phyloP scores from a whole-genome alignment of 1,140 invertebrate species.

The Lycorma delicatula region DNA sequence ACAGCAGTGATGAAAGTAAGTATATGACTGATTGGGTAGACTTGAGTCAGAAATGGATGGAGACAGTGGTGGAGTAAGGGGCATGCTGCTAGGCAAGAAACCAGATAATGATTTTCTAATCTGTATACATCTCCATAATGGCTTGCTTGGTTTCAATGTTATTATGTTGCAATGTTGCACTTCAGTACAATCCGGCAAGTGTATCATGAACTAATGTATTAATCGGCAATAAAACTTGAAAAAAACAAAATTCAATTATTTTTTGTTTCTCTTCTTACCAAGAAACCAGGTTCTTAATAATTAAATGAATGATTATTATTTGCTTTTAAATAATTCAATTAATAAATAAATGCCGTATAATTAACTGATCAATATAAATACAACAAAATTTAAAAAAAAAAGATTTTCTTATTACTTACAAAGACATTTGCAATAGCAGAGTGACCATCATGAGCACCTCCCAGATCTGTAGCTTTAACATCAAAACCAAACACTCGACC shows the following conservation, averaged over 20 bases:
- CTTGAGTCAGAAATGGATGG: no score
- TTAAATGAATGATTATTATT: background rate
- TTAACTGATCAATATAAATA: background rate
- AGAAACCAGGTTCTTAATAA: background rate
- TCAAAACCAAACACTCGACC: slow-evolving; percentile 74
- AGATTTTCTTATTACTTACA: slow-evolving; percentile 46
- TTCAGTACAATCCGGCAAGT: no score
- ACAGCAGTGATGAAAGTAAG: no score
- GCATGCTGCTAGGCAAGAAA: no score
- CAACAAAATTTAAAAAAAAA: background rate
- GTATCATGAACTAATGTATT: no score
- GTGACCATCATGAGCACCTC: slow-evolving; percentile 64
- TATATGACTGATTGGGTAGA: no score
- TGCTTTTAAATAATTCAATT: background rate
- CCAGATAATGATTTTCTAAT: no score
- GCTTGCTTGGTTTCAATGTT: no score
- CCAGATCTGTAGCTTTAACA: slow-evolving; percentile 74
- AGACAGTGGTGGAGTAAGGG: no score
- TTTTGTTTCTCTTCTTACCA: background rate
- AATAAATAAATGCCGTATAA: background rate
- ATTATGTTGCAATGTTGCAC: no score
- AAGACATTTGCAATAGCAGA: slow-evolving; percentile 76
- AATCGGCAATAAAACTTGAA: no score
- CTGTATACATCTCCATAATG: no score
- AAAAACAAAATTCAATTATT: background rate